phyloP scores from a whole-genome alignment of 1,140 invertebrate genomes.

The Cyclina sinensis region DNA sequence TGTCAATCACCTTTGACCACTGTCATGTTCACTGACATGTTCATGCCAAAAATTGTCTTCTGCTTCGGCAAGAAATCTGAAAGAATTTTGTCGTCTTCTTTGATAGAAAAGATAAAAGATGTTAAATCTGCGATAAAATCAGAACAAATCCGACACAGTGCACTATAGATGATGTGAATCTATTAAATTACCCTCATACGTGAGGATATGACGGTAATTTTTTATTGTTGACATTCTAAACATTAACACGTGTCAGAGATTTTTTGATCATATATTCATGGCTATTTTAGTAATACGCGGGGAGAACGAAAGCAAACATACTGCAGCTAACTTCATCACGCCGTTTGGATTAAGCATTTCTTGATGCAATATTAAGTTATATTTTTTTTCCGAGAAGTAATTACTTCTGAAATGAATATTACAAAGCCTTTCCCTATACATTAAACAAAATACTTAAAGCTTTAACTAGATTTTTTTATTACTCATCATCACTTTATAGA shows the following conservation, averaged over 20 bases:
- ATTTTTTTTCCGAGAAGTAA: no score
- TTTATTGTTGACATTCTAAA: conserved; percentile 60
- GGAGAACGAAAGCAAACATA: no score
- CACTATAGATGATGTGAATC: conserved; percentile 16
- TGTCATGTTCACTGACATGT: conserved; percentile 4
- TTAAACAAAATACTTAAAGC: no score
- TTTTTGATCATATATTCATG: neutral
- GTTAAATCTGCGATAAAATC: conserved; percentile 49
- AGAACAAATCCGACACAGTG: conserved; percentile 5
- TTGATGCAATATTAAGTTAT: no score
- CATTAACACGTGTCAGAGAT: conserved; percentile 53
- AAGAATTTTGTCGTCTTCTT: conserved; percentile 39
- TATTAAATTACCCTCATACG: conserved; percentile 42
- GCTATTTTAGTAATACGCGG: no score
- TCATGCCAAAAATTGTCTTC: neutral
- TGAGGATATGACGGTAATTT: neutral
- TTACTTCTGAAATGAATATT: no score
- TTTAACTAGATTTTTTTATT: neutral
- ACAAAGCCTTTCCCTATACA: no score
- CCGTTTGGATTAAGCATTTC: no score
- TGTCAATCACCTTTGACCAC: neutral
- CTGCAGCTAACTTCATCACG: no score
- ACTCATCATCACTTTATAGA: conserved; percentile 8
- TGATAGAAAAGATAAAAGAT: conserved; percentile 39
- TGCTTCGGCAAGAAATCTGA: conserved; percentile 7